These are phyloP conservation scores for Netelia inedita DNA, from an alignment of 2,888 invertebrate species.

Conservation along the genomic window DNA sequence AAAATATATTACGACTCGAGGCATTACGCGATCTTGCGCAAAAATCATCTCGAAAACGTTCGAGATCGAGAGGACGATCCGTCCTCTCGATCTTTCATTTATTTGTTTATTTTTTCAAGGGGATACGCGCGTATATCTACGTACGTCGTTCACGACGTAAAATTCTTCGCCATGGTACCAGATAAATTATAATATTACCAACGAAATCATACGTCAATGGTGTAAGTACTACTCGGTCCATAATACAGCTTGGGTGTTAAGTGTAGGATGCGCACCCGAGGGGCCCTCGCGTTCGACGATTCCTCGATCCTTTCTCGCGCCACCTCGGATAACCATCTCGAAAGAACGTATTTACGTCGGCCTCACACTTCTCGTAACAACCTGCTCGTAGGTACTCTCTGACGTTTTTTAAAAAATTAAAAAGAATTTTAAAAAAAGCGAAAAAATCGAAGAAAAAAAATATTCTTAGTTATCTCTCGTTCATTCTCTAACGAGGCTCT, in stretches of 20 bases:
- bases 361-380: neutral
- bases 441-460: neutral
- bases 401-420: no score
- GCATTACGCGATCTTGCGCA: neutral
- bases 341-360: neutral
- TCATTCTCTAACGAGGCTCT: slow-evolving; percentile 39
- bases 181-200: neutral
- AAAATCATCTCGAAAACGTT: neutral
- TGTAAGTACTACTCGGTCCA: neutral
- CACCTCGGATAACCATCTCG: slow-evolving; percentile 8
- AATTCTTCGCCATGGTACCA: neutral
- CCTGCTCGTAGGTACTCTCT: neutral
- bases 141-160: neutral
- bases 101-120: no score
- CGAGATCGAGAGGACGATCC: neutral
- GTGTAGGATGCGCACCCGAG: neutral
- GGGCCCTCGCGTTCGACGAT: slow-evolving; percentile 3
- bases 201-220: neutral
- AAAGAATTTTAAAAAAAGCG: no score
- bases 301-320: neutral
- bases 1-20: no score
- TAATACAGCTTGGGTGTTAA: neutral
- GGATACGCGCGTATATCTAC: no score
- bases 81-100: no score
- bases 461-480: neutral